phyloP scores from a whole-genome alignment of 2,888 invertebrate species.

The Tipula unca region DNA sequence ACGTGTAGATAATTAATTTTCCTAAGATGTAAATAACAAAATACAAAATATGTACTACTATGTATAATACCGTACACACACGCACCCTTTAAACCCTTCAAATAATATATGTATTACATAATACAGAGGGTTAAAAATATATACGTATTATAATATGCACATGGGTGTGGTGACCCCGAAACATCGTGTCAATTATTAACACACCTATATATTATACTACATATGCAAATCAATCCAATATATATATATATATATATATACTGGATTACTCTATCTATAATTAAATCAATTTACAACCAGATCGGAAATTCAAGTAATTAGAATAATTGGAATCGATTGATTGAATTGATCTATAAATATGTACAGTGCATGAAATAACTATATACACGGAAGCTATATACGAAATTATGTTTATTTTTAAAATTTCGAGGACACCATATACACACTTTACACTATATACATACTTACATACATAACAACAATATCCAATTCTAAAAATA shows the following conservation, averaged over 20 bases:
- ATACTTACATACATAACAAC: neutral
- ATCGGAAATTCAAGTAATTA: neutral
- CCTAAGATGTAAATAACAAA: neutral
- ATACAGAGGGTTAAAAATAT: neutral
- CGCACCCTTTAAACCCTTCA: neutral
- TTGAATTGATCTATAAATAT: neutral
- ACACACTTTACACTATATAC: no score
- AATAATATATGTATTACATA: neutral
- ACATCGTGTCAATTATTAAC: neutral
- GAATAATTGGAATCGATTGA: neutral
- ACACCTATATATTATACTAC: neutral
- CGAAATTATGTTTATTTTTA: neutral
- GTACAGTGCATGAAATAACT: neutral
- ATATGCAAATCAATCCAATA: neutral
- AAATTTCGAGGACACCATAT: neutral
- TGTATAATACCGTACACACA: no score
- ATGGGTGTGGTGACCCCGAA: neutral
- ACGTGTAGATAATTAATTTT: neutral
- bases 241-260: no score
- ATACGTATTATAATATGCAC: neutral
- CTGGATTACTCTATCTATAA: neutral
- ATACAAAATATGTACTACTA: no score
- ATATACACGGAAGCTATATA: no score
- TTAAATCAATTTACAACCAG: neutral
- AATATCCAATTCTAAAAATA: neutral